Percentiles rank a stretch among this genome's conserved stretches.
These are phyloP conservation scores for Alaudala cheleensis DNA, from an alignment of 2,113 vertebrate species.

Conservation along the genomic window DNA sequence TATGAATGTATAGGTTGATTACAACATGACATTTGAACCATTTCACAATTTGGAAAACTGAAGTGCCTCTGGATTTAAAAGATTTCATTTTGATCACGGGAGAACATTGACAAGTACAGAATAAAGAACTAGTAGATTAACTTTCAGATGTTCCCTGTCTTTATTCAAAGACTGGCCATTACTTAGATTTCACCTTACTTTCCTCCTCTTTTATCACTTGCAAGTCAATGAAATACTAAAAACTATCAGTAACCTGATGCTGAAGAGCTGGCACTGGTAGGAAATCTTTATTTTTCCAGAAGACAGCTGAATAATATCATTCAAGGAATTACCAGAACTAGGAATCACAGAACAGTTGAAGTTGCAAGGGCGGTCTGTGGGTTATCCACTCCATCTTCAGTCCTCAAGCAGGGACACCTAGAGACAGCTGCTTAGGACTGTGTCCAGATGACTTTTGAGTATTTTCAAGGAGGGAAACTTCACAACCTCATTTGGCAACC, in stretches of 20 bases:
- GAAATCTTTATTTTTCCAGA: slow-evolving; percentile 11
- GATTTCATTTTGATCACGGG: background rate
- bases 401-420: background rate
- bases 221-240: slow-evolving; percentile 33
- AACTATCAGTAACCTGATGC: background rate
- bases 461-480: background rate
- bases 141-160: background rate
- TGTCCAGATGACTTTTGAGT: background rate
- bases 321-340: background rate
- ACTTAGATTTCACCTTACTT: background rate
- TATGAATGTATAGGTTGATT: background rate
- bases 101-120: background rate
- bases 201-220: background rate
- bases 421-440: background rate
- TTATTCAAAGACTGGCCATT: background rate
- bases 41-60: background rate
- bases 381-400: background rate
- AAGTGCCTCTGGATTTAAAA: background rate
- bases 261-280: slow-evolving; percentile 2
- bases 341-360: background rate
- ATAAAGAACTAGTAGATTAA: background rate
- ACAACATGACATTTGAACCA: background rate
- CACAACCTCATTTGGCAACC: background rate
- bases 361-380: background rate
- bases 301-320: background rate